Conservation (phyloP, 1,140 invertebrate genomes). For the Pseudomyrmex pallidus region DNA sequence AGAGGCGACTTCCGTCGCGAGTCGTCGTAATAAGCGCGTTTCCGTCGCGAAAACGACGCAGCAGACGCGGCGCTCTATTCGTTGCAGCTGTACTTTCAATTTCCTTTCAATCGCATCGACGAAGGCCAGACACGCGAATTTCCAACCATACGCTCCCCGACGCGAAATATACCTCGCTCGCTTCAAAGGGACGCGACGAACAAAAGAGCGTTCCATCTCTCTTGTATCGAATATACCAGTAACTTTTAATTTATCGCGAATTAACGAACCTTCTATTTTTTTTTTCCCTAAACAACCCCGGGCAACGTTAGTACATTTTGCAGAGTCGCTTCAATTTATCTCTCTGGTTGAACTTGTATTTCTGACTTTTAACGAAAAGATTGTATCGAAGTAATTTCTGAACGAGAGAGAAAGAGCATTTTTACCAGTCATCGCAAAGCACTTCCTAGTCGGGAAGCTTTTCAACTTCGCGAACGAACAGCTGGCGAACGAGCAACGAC, state of each 20-base stretch:
- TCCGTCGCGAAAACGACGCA: slow-evolving; percentile 37
- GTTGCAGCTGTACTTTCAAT: slow-evolving; percentile 56
- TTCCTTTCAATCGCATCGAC: slow-evolving; percentile 56
- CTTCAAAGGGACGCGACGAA: slow-evolving; percentile 15
- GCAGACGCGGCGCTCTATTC: slow-evolving; percentile 20
- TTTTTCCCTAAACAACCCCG: too few species aligned
- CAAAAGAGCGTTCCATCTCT: not conserved
- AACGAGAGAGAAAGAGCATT: not conserved
- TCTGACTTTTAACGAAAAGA: not conserved
- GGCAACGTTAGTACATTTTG: too few species aligned
- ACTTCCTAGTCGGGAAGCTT: not conserved
- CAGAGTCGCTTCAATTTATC: too few species aligned
- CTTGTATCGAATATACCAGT: too few species aligned
- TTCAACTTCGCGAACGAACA: slow-evolving; percentile 7
- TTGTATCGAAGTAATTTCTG: not conserved
- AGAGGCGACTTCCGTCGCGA: not conserved
- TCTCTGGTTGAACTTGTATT: not conserved
- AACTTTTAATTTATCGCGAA: too few species aligned
- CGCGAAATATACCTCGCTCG: not conserved
- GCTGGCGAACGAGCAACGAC: slow-evolving; percentile 5
- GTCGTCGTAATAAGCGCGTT: slow-evolving; percentile 26
- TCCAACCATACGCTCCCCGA: not conserved
- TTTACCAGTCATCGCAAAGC: slow-evolving; percentile 29
- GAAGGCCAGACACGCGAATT: slow-evolving; percentile 50
- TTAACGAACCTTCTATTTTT: too few species aligned